Evolutionary conservation across 2,113 vertebrate species (phyloP), one percentile per base, ranked within the genome.

Genomic region (Salvelinus alpinus): DNA sequence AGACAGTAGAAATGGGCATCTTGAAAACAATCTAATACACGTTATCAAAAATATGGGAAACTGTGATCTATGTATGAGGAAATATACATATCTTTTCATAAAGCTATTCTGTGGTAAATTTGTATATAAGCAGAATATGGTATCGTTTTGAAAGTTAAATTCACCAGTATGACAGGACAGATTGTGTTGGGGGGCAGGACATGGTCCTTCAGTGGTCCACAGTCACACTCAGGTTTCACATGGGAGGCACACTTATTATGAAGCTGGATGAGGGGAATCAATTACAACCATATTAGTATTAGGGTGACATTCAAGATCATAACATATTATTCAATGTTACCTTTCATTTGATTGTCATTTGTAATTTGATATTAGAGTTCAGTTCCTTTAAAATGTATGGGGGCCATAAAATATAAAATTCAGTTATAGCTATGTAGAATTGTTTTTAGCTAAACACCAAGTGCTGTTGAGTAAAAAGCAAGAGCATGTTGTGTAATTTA

Each of bases 211-310:
- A 98, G 86, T 82, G 93, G 92, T 85, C 96, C 96, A 48, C 96
- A 97, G 90, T 98, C 96, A 92, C 97, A 99, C 88, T 98, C 96
- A 1, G 96, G 96, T 86, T 96, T 98, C 79, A 99, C 91, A 79
- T 98, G 96, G 78, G 97, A 98, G 80, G 97, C 96, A 88, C 97
- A 98, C 90, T 98, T 98, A 90, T 98, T 98, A 92, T 98, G 97
- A 77, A 98, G 91, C 97, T 98, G 85, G 79, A 84, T 82, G 68
- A 86, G 87, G 76, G 80, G 62, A 75, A 48, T 82, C 79, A 81
- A 68, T 92, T 80, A 73, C 79, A 75, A 31, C 38, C 69, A 68
- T 14, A 6, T 24, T 27, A 25, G 12, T 47, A 47, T 66, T 24
- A 44, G 44, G 51, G 51, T 18, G 51, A 54, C 14, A 54, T 54